Conservation (phyloP, 2,113 vertebrate genomes). For the Platysteira castanea region DNA sequence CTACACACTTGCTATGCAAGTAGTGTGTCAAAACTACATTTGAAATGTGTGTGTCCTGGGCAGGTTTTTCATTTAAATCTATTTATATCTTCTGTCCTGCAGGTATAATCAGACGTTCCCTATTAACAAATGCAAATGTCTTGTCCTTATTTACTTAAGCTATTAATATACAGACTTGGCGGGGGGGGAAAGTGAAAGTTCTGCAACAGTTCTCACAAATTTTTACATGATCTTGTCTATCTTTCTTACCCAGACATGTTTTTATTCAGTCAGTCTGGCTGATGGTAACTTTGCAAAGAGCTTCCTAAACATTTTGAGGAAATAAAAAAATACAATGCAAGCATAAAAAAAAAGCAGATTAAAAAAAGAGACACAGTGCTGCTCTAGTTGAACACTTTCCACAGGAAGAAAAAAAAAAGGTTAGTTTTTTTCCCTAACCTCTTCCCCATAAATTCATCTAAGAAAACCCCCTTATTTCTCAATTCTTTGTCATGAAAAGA, state of each 20-base stretch:
- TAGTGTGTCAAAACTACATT: background rate
- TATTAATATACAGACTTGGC: background rate
- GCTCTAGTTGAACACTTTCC: background rate
- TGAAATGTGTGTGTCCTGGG: background rate
- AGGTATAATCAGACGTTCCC: background rate
- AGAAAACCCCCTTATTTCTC: background rate
- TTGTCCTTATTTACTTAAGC: background rate
- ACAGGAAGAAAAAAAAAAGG: background rate
- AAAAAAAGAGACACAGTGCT: background rate
- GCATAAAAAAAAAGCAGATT: background rate
- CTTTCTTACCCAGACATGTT: background rate
- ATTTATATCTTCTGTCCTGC: background rate
- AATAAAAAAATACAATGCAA: background rate
- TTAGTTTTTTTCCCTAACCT: rapidly evolving
- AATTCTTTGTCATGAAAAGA: background rate
- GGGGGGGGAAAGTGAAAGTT: background rate
- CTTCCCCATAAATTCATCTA: background rate
- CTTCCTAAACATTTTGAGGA: background rate
- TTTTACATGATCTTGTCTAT: background rate
- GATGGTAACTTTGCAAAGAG: background rate
- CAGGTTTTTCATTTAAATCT: background rate
- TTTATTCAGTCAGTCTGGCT: background rate
- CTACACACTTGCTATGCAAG: background rate
- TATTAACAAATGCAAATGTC: background rate
- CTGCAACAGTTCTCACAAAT: background rate